Conservation (phyloP, 2,888 invertebrate genomes). For the Stenchaetothrips biformis region DNA sequence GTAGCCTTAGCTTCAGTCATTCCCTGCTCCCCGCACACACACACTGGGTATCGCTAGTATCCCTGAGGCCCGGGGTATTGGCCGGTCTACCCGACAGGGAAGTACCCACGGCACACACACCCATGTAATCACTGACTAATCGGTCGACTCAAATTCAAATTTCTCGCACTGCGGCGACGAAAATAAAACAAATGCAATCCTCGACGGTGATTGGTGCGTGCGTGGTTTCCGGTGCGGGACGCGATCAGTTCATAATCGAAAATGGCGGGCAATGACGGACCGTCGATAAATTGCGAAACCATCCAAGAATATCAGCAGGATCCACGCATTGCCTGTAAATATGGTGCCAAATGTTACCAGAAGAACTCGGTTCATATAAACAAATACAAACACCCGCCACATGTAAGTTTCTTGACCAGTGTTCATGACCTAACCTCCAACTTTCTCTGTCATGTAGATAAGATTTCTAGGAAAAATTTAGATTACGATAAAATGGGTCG, state of each 20-base stretch:
- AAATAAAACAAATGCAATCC: too few relatives aligned
- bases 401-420: conserved; percentile 38
- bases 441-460: conserved; percentile 31
- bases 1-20: too few relatives aligned
- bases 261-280: neutral
- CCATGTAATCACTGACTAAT: too few relatives aligned
- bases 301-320: conserved; percentile 41
- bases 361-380: conserved; percentile 68
- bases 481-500: neutral
- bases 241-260: neutral
- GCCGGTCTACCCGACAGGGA: too few relatives aligned
- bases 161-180: too few relatives aligned
- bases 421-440: conserved; percentile 27
- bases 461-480: neutral
- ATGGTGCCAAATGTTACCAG: conserved; percentile 74
- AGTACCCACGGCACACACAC: too few relatives aligned
- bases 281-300: neutral
- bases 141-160: too few relatives aligned
- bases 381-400: conserved; percentile 71
- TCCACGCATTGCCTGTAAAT: conserved; percentile 63
- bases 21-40: too few relatives aligned
- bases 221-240: too few relatives aligned
- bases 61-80: too few relatives aligned
- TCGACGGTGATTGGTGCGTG: too few relatives aligned
- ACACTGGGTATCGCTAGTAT: too few relatives aligned